These are phyloP conservation scores for Synanthedon andrenaeformis DNA, from an alignment of 2,888 invertebrate genomes.

Conservation along the genomic window DNA sequence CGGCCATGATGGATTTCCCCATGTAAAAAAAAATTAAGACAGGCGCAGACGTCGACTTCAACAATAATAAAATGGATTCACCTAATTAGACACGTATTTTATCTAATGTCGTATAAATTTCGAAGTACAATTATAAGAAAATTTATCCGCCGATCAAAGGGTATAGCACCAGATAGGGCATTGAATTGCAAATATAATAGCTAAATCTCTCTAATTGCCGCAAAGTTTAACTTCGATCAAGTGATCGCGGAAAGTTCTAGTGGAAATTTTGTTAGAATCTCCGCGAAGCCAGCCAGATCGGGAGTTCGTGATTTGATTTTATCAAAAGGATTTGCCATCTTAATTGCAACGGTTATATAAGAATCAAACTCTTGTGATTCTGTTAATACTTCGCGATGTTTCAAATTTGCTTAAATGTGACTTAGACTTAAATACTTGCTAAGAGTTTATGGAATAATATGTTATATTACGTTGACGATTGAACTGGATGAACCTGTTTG, in stretches of 20 bases:
- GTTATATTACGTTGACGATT: too few species aligned
- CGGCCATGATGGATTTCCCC: too few species aligned
- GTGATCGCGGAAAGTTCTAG: constrained; percentile 5
- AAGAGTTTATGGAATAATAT: too few species aligned
- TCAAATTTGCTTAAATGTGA: too few species aligned
- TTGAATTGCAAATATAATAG: constrained; percentile 21
- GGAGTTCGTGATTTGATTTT: constrained; percentile 9
- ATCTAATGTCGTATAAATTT: constrained; percentile 33
- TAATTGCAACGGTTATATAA: too few species aligned
- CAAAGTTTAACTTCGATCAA: constrained; percentile 6
- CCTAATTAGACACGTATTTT: constrained; percentile 13
- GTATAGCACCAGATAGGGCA: constrained; percentile 2
- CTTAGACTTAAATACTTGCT: too few species aligned
- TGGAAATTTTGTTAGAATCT: constrained; percentile 8
- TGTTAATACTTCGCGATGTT: too few species aligned
- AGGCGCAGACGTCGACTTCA: too few species aligned
- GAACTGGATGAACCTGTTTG: too few species aligned
- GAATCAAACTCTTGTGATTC: too few species aligned
- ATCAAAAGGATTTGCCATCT: constrained; percentile 2
- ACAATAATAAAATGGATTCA: too few species aligned
- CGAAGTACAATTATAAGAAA: constrained; percentile 24
- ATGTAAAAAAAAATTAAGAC: too few species aligned
- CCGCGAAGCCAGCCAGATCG: constrained; percentile 5
- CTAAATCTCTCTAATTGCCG: constrained; percentile 19
- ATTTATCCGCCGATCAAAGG: constrained; percentile 12